phyloP scores from a whole-genome alignment of 2,113 vertebrate genomes.

The Stigmatopora argus region DNA sequence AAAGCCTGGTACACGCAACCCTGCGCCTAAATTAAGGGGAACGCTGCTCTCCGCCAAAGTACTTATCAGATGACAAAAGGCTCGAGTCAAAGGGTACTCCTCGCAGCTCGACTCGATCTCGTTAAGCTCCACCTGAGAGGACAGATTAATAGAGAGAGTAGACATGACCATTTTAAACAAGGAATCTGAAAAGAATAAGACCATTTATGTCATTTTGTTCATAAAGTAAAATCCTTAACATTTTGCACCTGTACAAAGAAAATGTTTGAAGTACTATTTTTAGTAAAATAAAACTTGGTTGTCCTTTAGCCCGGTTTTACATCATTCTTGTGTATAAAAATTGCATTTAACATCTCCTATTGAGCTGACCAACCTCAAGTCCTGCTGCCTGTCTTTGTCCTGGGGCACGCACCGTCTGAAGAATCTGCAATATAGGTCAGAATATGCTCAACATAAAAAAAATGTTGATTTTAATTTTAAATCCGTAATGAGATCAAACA shows the following conservation, averaged over 20 bases:
- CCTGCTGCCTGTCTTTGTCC: conserved; percentile 89
- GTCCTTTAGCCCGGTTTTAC: background rate
- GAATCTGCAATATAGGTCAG: conserved; percentile 71
- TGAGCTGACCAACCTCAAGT: conserved; percentile 79
- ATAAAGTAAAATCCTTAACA: background rate
- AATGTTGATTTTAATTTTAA: background rate
- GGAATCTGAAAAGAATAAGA: background rate
- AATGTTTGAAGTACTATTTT: background rate
- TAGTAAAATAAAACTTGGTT: background rate
- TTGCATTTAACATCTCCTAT: background rate
- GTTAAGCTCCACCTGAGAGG: conserved; percentile 85
- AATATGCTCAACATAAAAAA: background rate
- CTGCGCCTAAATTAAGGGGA: conserved; percentile 89
- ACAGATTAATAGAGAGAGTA: background rate
- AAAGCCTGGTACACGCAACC: conserved; percentile 87
- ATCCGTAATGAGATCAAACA: background rate
- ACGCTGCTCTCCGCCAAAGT: conserved; percentile 87
- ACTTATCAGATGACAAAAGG: conserved; percentile 91
- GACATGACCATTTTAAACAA: background rate
- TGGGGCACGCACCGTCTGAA: conserved; percentile 86
- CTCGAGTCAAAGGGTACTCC: conserved; percentile 88
- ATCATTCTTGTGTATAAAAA: background rate
- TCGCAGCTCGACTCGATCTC: conserved; percentile 96
- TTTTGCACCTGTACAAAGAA: background rate
- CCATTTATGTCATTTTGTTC: background rate